Evolutionary conservation across 2,888 invertebrate species (phyloP).

Genomic region (Callinectes sapidus): DNA sequence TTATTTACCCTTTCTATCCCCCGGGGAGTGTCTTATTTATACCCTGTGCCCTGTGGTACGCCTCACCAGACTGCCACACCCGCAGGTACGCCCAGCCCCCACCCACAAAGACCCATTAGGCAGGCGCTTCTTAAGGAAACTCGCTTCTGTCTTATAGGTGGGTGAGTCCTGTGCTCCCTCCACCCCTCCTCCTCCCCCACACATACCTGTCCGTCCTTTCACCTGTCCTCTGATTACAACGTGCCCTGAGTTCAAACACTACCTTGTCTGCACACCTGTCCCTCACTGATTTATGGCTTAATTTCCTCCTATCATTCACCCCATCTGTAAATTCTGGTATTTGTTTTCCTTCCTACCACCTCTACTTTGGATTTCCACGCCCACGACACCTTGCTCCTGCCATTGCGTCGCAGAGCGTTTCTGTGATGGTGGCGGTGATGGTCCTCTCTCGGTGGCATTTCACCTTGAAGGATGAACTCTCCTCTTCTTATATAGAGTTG

Average conservation of each 20-base stretch:
- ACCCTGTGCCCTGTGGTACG: not conserved
- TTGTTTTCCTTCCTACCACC: not conserved
- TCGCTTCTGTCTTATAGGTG: conserved; percentile 8
- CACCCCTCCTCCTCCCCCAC: not conserved
- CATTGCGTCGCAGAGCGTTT: not conserved
- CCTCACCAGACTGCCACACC: not conserved
- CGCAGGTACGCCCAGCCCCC: not conserved
- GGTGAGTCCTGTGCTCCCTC: not conserved
- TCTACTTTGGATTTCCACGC: not conserved
- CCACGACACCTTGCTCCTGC: not conserved
- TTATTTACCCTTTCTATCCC: not conserved
- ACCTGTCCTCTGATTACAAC: conserved; percentile 20
- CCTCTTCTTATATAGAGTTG: not conserved
- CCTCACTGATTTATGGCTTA: conserved; percentile 4
- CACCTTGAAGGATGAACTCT: not conserved
- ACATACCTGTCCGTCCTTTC: conserved; percentile 30
- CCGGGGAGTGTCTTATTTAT: not conserved
- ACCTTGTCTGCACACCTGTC: not conserved
- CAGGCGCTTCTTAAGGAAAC: conserved; percentile 14
- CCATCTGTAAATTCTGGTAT: not conserved
- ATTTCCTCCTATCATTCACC: not conserved
- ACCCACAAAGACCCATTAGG: conserved; percentile 16
- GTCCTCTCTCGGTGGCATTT: not conserved
- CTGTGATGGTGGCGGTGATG: not conserved
- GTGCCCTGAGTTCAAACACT: not conserved